phyloP scores from a whole-genome alignment of 2,113 vertebrate genomes.

The Oreochromis aureus region DNA sequence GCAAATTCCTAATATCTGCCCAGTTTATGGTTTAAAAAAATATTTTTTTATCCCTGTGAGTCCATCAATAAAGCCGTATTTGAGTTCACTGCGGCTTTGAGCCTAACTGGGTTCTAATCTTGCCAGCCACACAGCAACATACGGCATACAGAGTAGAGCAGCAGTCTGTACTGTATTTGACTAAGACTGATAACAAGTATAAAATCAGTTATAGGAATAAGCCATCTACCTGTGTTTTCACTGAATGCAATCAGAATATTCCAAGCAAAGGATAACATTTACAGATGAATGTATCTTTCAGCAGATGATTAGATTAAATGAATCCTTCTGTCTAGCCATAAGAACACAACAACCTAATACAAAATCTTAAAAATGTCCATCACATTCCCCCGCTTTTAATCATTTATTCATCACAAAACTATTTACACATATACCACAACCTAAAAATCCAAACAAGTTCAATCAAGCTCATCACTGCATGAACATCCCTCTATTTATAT shows the following conservation, averaged over 20 bases:
- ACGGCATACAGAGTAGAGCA: background rate
- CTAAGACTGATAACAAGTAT: background rate
- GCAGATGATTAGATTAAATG: background rate
- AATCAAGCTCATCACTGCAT: background rate
- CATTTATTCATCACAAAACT: background rate
- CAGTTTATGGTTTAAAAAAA: background rate
- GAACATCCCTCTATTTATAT: background rate
- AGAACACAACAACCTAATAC: background rate
- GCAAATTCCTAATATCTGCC: background rate
- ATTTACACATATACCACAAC: background rate
- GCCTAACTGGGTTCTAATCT: background rate
- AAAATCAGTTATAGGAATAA: background rate
- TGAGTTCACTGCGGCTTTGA: background rate
- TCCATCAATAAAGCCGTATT: background rate
- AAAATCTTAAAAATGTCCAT: background rate
- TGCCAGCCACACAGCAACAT: background rate
- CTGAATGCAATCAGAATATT: background rate
- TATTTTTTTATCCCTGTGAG: background rate
- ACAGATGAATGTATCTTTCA: background rate
- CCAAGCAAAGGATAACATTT: background rate
- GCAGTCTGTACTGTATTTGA: background rate
- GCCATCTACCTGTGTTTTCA: background rate
- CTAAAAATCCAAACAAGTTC: background rate
- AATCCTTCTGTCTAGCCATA: background rate
- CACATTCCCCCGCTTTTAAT: background rate